Evolutionary conservation across 1,140 invertebrate genomes (phyloP).

Genomic region (Cheumatopsyche charites): DNA sequence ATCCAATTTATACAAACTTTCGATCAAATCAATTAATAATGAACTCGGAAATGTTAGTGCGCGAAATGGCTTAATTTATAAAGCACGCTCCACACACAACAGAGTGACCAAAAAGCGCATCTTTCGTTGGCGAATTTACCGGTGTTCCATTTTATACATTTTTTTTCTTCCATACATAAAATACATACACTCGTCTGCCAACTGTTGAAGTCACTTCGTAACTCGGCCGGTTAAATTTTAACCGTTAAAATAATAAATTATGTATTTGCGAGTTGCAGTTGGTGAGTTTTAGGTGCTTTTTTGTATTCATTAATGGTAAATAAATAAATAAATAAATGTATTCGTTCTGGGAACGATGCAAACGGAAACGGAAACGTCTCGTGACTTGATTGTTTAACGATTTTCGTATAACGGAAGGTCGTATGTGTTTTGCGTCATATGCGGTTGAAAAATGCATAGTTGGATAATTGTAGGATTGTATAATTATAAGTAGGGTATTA

Average conservation of each 20-base stretch:
- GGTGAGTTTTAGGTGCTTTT: too few species aligned
- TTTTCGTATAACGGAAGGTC: too few species aligned
- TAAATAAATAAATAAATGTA: too few species aligned
- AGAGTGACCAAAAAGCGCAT: not conserved
- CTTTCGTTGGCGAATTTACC: not conserved
- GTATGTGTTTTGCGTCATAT: too few species aligned
- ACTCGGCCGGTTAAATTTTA: conserved; percentile 33
- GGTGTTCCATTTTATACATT: conserved; percentile 14
- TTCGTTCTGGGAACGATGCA: not conserved
- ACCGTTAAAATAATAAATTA: conserved; percentile 31
- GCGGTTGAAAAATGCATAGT: too few species aligned
- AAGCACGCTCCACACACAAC: not conserved
- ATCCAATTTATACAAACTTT: too few species aligned
- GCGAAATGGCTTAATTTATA: not conserved
- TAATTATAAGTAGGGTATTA: too few species aligned
- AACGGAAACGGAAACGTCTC: not conserved
- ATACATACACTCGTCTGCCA: conserved; percentile 9
- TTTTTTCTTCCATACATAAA: conserved; percentile 1
- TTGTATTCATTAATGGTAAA: too few species aligned
- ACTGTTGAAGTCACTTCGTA: conserved; percentile 12
- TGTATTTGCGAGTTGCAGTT: not conserved
- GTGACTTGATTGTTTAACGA: not conserved
- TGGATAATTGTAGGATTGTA: too few species aligned
- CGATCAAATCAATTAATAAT: too few species aligned
- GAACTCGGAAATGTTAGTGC: too few species aligned